Percentiles rank a stretch among this genome's conserved stretches.
Evolutionary conservation across 2,797 vertebrate genomes (phyloP).

Genomic region (Tapera naevia): DNA sequence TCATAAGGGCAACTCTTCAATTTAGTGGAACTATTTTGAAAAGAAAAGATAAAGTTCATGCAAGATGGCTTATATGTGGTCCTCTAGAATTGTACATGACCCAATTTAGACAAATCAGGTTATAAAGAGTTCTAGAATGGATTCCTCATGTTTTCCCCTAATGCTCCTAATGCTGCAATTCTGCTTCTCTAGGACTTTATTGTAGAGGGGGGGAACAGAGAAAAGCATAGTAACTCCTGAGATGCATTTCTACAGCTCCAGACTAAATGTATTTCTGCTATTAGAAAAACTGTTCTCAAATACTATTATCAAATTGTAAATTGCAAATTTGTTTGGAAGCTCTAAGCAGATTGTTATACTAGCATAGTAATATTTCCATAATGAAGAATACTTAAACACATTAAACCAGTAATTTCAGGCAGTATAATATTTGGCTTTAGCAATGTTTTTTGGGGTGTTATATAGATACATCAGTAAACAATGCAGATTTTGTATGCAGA

Average conservation of each 20-base stretch:
- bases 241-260: neutral
- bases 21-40: neutral
- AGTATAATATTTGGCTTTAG: neutral
- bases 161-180: neutral
- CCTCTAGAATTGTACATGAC: neutral
- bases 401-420: neutral
- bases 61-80: neutral
- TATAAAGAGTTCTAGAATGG: neutral
- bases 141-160: neutral
- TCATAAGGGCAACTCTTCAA: neutral
- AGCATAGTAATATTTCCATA: neutral
- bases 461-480: neutral
- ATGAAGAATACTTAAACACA: neutral
- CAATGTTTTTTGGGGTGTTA: neutral
- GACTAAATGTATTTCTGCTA: neutral
- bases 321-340: neutral
- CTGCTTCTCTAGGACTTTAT: neutral
- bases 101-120: neutral
- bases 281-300: neutral
- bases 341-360: neutral
- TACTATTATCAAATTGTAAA: neutral
- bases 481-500: neutral
- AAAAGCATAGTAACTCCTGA: neutral
- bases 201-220: neutral
- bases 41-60: neutral